A percentile compares a stretch with the other conserved stretches of the same genome.
Conservation (phyloP, 2,797 vertebrate genomes). For the Aldrovandia affinis region DNA sequence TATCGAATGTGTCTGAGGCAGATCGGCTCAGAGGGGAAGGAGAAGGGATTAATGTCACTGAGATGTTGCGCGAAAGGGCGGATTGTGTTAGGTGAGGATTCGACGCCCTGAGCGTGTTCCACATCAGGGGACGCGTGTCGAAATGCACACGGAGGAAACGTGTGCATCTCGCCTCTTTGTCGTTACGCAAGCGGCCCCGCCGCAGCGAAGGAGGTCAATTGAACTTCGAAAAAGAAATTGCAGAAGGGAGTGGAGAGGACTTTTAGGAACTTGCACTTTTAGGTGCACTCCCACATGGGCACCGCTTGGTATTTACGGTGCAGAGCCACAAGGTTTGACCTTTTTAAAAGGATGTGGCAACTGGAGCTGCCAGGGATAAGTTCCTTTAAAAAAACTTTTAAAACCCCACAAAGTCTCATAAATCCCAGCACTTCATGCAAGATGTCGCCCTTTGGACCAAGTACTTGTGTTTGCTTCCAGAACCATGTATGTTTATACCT, state of each 20-base stretch:
- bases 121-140: background rate
- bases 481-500: background rate
- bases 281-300: background rate
- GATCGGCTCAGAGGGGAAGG: background rate
- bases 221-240: background rate
- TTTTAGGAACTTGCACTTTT: constrained; percentile 17
- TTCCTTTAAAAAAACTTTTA: background rate
- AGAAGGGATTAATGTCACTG: constrained; percentile 17
- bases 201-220: constrained; percentile 1
- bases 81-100: constrained; percentile 31
- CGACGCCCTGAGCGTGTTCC: background rate
- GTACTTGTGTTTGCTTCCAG: background rate
- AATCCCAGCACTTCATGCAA: background rate
- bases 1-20: background rate
- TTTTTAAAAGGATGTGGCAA: constrained; percentile 47
- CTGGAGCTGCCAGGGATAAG: constrained; percentile 27
- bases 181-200: constrained; percentile 3
- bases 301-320: too few relatives aligned
- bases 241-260: background rate
- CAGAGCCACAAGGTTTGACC: constrained; percentile 1
- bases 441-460: background rate
- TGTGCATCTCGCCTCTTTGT: too few relatives aligned
- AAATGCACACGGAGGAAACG: background rate
- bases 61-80: background rate
- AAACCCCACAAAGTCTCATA: background rate